Base-by-base conservation (phyloP, 2,888 invertebrate genomes). In the Metellina segmentata region DNA sequence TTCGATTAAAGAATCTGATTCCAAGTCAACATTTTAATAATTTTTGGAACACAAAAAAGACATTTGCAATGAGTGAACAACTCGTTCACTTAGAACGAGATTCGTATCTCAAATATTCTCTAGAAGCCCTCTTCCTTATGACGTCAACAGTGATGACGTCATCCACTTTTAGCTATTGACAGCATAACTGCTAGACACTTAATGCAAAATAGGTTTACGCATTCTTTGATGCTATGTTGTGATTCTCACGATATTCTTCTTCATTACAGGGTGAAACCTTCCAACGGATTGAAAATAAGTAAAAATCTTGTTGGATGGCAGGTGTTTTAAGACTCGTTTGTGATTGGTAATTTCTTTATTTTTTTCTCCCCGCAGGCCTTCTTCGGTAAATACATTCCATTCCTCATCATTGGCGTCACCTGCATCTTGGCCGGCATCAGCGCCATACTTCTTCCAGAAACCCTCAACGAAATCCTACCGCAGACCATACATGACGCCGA, bases 401-500 rank as follows among this genome's bases (percentile, higher is more conserved):
- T 86, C 90, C 71, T 91, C 13, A 77, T 86, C 86, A 91, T 91
- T 13, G 90, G 90, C 0, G n/a, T 91, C 16, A 49, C 81, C 1
- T 86, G 86, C 52, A 34, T 91, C 13, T 19, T 86, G 34, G 90
- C 90, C 13, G 90, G 81, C 8, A 16, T 86, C 9, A 81, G 61
- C 16, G 86, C 90, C 11, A 91, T 72, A 8, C 75, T 91, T 6
- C 82, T 91, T 6, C 90, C 90, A 9, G 90, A 91, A 51, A 91
- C 90, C 1, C 72, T 91, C 34, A 81, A 91, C 19, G 90, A 86
- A 71, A 82, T 91, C 48, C 74, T 91, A 16, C 90, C 90, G 16
- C 90, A 91, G 53, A 91, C 90, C 13, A 77, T 91, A 13, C 74
- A 86, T 19, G 90, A 91, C 11, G 90, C 90, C 20, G 90, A 91